A percentile compares a stretch with the other conserved stretches of the same genome.
Evolutionary conservation across 2,113 vertebrate species (phyloP).

Genomic region (Alligator mississippiensis): DNA sequence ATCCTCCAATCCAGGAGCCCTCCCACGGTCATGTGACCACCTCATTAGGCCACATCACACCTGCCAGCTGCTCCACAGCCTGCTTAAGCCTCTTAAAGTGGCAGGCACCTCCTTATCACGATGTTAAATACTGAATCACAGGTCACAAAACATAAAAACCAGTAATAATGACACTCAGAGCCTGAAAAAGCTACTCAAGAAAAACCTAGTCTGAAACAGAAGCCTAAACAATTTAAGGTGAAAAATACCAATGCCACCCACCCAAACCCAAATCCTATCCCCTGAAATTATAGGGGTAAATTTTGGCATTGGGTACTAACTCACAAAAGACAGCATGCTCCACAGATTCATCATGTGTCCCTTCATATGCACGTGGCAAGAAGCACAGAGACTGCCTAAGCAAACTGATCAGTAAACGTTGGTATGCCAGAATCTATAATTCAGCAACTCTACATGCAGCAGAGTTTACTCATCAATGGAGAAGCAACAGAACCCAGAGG

Average conservation of each 20-base stretch:
- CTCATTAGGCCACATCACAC: too few relatives aligned
- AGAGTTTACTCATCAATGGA: background rate
- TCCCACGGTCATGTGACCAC: too few relatives aligned
- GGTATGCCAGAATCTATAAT: background rate
- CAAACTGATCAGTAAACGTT: background rate
- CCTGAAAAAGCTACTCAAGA: background rate
- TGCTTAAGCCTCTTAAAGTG: too few relatives aligned
- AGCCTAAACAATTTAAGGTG: background rate
- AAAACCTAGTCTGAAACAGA: background rate
- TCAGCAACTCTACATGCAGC: background rate
- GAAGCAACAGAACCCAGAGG: background rate
- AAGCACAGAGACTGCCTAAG: too few relatives aligned
- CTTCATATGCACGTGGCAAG: fast-evolving
- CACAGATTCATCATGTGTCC: fast-evolving
- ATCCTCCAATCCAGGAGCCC: too few relatives aligned
- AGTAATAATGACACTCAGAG: background rate
- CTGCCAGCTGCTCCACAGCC: too few relatives aligned
- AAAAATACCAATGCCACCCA: background rate
- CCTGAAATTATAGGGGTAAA: background rate
- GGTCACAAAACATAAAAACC: background rate
- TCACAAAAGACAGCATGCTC: background rate
- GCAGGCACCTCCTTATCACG: too few relatives aligned
- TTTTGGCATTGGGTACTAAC: background rate
- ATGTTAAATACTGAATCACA: background rate
- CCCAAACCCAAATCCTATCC: background rate